Evolutionary conservation across 2,888 invertebrate genomes (phyloP).

Genomic region (Litoditis marina): DNA sequence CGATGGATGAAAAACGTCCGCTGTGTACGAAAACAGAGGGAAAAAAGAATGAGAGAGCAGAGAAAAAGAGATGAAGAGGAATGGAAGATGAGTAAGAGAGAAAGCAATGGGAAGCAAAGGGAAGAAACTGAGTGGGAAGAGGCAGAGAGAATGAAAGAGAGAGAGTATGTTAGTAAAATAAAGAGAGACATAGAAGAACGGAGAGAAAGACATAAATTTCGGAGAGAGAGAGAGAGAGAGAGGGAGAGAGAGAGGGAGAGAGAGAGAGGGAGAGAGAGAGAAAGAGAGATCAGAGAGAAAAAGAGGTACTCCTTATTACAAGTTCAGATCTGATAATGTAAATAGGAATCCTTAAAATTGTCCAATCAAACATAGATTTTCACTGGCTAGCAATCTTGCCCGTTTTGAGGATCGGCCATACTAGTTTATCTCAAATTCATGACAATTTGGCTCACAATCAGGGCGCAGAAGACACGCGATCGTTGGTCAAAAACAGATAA

Average conservation of each 20-base stretch:
- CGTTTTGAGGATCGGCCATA: background rate
- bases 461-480: constrained; percentile 3
- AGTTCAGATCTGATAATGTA: too few relatives aligned
- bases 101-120: constrained; percentile 6
- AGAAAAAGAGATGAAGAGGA: constrained; percentile 8
- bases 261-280: constrained; percentile 9
- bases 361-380: background rate
- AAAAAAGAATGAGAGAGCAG: background rate
- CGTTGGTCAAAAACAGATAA: too few relatives aligned
- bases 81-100: constrained; percentile 18
- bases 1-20: too few relatives aligned
- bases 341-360: background rate
- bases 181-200: background rate
- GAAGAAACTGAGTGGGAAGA: constrained; percentile 1
- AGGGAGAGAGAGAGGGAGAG: background rate
- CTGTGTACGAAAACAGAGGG: too few relatives aligned
- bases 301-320: too few relatives aligned
- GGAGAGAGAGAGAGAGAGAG: background rate
- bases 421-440: constrained; percentile 20
- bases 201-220: background rate
- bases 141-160: constrained; percentile 4
- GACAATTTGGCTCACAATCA: constrained; percentile 16
- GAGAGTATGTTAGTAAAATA: background rate
- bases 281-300: too few relatives aligned
- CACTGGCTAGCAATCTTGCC: background rate